These are phyloP conservation scores for Boloria euphrosyne DNA, from an alignment of 2,888 invertebrate genomes.

Conservation along the genomic window DNA sequence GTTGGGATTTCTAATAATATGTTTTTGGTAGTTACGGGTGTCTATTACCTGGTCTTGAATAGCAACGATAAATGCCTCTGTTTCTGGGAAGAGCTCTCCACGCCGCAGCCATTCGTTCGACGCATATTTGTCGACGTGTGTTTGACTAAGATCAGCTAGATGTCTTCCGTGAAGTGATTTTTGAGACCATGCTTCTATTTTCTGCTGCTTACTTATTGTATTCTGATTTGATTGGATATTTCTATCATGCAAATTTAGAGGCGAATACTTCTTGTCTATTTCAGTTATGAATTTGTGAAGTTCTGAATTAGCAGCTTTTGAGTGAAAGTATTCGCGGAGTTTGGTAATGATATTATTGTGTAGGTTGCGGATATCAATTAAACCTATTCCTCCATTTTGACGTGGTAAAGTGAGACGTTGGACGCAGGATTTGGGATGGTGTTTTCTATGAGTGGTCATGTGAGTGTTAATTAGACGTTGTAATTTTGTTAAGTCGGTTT, in stretches of 20 bases:
- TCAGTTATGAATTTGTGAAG: constrained; percentile 6
- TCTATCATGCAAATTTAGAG: neutral
- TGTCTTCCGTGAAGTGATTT: constrained; percentile 20
- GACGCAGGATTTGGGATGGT: too few relatives aligned
- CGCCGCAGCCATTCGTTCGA: constrained; percentile 14
- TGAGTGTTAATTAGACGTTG: too few relatives aligned
- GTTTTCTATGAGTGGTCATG: too few relatives aligned
- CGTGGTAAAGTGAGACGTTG: too few relatives aligned
- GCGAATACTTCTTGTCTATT: neutral
- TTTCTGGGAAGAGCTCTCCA: too few relatives aligned
- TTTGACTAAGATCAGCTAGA: neutral
- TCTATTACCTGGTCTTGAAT: neutral
- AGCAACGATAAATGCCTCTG: too few relatives aligned
- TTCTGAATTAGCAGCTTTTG: constrained; percentile 1
- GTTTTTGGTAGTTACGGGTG: neutral
- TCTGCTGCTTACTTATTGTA: neutral
- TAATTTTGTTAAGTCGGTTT: too few relatives aligned
- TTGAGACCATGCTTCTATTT: constrained; percentile 1
- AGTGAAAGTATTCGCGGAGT: constrained; percentile 19
- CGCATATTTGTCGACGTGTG: constrained; percentile 11
- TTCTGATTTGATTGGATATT: neutral
- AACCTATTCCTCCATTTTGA: too few relatives aligned
- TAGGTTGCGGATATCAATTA: constrained; percentile 25
- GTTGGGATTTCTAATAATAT: neutral
- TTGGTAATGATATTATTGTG: constrained; percentile 21